phyloP scores from a whole-genome alignment of 35 echinoderm and acorn worm species.

The Hemicentrotus pulcherrimus region DNA sequence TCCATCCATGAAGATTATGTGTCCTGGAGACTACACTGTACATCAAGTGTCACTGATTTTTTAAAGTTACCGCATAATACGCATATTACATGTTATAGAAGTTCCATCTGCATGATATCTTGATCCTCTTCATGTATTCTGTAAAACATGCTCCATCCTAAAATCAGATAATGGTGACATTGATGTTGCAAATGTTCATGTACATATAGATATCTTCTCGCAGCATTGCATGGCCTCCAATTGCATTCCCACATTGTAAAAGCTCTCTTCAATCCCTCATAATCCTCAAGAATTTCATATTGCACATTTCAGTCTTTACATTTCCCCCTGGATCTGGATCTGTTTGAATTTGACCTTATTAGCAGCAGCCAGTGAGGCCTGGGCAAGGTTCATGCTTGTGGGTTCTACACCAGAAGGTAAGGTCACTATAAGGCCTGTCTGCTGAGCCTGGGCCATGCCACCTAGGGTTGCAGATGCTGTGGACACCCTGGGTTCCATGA shows the following conservation, averaged over 20 bases:
- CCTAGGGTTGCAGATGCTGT: conserved; percentile 50
- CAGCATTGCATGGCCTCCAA: neutral
- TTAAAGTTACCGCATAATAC: neutral
- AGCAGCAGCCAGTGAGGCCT: neutral
- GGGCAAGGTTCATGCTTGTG: conserved; percentile 15
- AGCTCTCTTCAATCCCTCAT: neutral
- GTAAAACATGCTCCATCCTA: neutral
- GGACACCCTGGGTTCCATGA: conserved; percentile 74
- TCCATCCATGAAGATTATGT: neutral
- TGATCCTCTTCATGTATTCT: neutral
- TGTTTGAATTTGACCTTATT: conserved; percentile 40
- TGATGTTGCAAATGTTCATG: neutral
- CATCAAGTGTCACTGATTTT: neutral
- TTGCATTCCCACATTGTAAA: neutral
- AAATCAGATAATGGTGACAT: neutral
- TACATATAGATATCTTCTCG: neutral
- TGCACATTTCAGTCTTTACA: conserved; percentile 42
- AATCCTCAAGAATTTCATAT: conserved; percentile 25
- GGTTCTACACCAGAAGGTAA: conserved; percentile 75
- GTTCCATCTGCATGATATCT: neutral
- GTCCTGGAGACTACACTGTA: neutral
- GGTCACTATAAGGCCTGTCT: conserved; percentile 64
- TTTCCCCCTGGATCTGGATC: conserved; percentile 24
- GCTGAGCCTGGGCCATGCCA: conserved; percentile 41
- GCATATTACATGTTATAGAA: neutral